These are phyloP conservation scores for Bufotes viridis DNA, from an alignment of 2,797 vertebrate species.

Conservation along the genomic window DNA sequence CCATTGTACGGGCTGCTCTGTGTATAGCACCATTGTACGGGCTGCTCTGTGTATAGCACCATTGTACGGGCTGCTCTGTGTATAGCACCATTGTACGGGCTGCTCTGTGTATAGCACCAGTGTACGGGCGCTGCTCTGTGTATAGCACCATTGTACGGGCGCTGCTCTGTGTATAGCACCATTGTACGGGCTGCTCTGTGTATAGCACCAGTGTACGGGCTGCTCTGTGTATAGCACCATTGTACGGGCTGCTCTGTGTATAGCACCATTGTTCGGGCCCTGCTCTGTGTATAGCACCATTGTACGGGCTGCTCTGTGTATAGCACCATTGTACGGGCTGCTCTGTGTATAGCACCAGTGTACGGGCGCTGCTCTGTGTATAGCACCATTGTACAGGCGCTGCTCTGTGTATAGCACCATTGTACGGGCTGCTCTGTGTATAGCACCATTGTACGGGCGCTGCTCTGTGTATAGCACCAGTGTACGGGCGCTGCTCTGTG, in stretches of 20 bases:
- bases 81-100: neutral
- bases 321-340: neutral
- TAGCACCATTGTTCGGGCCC: neutral
- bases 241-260: neutral
- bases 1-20: neutral
- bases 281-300: neutral
- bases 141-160: neutral
- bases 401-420: neutral
- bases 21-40: neutral
- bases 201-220: neutral
- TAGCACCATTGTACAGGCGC: neutral
- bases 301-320: neutral
- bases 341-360: neutral
- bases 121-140: neutral
- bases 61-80: neutral
- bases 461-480: neutral
- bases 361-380: neutral
- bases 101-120: neutral
- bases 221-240: neutral
- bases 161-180: neutral
- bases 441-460: neutral
- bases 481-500: neutral
- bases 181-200: neutral
- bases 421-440: neutral
- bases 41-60: neutral